Evolutionary conservation across 2,888 invertebrate genomes (phyloP).

Genomic region (Chrysolina americana): DNA sequence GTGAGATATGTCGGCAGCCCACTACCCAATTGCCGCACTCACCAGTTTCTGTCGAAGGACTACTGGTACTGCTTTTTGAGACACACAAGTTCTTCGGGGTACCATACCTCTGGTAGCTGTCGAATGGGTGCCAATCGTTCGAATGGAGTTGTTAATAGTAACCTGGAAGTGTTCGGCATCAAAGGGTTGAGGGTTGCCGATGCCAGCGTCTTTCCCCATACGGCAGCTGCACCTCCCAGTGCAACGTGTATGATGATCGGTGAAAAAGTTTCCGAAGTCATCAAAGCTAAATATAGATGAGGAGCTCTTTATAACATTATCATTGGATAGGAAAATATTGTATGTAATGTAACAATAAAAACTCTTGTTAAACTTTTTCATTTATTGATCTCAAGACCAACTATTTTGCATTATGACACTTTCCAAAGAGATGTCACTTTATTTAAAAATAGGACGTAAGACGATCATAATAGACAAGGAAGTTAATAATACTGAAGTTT

Average conservation of each 20-base stretch:
- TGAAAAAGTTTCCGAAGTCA: slow-evolving; percentile 64
- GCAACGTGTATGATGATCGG: slow-evolving; percentile 14
- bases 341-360: too few species aligned
- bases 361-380: too few species aligned
- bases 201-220: slow-evolving; percentile 75
- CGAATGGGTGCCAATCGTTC: slow-evolving; percentile 78
- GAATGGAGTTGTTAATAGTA: slow-evolving; percentile 74
- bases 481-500: too few species aligned
- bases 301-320: slow-evolving; percentile 71
- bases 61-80: slow-evolving; percentile 78
- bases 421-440: too few species aligned
- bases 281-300: slow-evolving; percentile 71
- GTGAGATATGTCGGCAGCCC: slow-evolving; percentile 60
- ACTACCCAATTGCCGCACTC: slow-evolving; percentile 67
- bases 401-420: too few species aligned
- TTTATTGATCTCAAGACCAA: too few species aligned
- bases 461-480: too few species aligned
- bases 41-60: slow-evolving; percentile 72
- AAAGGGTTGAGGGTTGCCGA: slow-evolving; percentile 75
- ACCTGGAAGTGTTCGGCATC: slow-evolving; percentile 75
- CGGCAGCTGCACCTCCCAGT: slow-evolving; percentile 6
- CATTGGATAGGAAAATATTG: not conserved
- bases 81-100: slow-evolving; percentile 59
- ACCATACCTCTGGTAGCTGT: slow-evolving; percentile 77
- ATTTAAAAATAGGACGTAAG: too few species aligned